Base-by-base conservation (phyloP, 2,888 invertebrate genomes). In the Brachyopa scutellaris region DNA sequence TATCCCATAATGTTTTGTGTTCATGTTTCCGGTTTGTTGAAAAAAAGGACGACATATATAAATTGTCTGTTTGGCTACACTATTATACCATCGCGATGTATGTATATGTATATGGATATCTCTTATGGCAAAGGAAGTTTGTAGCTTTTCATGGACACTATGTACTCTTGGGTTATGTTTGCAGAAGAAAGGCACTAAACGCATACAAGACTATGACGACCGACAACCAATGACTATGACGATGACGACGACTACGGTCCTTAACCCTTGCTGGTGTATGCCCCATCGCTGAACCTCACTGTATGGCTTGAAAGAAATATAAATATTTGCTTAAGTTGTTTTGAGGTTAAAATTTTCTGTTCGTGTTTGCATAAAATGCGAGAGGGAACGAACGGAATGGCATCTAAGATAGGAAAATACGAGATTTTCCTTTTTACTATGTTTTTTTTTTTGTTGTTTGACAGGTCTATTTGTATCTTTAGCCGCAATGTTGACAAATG, bases 251-350 rank as follows among this genome's bases (percentile, higher is more conserved):
- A 53, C 11, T 42, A 76, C 84, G 86, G 85, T 86, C 86, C 84
- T 86, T 86, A 85, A 86, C 86, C 86, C 82, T 78, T 84, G 73
- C 84, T 53, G 59, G 45, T 53, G 19, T 61, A 29, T 64, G 59
- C 73, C 33, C 40, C 61, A 57, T 76, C 47, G 19, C 45, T 51
- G 53, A 55, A 21, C 42, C 19, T 29, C 31, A 17, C 19, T 61
- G 59, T 49, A 53, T 55, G 61, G 55, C 53, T 77, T 69, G 67
- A 77, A 69, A 69, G 84, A 77, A 82, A 77, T 77, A 40, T 64
- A 90, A 89, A 89, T 90, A 88, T 89, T 89, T 88, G 88, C 86
- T 87, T 87, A 87, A 88, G 87, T 88, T 88, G 88, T 88, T 88
- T 89, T 90, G 88, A 88, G 89, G 89, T 89, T 89, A 87, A 88